Evolutionary conservation across 2,888 invertebrate species (phyloP).

Genomic region (Zaprionus bogoriensis): DNA sequence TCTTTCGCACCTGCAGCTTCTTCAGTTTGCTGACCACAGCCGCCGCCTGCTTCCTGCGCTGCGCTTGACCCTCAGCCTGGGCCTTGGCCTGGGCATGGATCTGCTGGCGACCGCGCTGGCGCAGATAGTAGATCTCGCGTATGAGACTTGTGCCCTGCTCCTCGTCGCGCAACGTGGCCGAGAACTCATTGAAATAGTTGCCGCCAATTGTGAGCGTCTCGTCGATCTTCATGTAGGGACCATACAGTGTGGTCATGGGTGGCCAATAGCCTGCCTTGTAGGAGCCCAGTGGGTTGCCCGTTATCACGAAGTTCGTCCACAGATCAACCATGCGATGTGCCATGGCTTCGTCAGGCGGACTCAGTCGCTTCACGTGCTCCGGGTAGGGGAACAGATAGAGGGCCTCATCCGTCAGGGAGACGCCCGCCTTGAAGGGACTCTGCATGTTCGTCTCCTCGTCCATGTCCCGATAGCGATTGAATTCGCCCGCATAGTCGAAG

Average conservation of each 20-base stretch:
- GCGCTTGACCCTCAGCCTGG: conserved; percentile 3
- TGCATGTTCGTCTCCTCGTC: conserved; percentile 82
- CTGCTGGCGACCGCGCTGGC: conserved; percentile 53
- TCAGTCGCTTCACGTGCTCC: conserved; percentile 77
- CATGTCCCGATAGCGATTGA: conserved; percentile 82
- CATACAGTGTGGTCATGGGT: conserved; percentile 80
- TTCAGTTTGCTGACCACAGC: conserved; percentile 18
- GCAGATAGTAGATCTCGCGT: conserved; percentile 72
- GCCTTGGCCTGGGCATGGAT: conserved; percentile 18
- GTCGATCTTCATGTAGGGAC: conserved; percentile 82
- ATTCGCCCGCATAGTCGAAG: conserved; percentile 84
- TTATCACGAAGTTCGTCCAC: conserved; percentile 82
- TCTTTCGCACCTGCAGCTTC: conserved; percentile 52
- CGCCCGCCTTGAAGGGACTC: conserved; percentile 83
- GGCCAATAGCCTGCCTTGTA: conserved; percentile 80
- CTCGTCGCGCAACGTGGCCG: conserved; percentile 78
- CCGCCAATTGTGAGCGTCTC: conserved; percentile 76
- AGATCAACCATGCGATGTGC: conserved; percentile 83
- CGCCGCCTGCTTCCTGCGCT: conserved; percentile 41
- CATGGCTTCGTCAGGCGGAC: conserved; percentile 80
- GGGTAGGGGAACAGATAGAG: conserved; percentile 84
- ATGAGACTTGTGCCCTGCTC: conserved; percentile 69
- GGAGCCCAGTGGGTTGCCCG: conserved; percentile 78
- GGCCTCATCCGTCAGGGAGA: conserved; percentile 85
- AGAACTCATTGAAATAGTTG: conserved; percentile 81